phyloP scores from a whole-genome alignment of 2,888 invertebrate genomes.

The Habroteleia sp. region DNA sequence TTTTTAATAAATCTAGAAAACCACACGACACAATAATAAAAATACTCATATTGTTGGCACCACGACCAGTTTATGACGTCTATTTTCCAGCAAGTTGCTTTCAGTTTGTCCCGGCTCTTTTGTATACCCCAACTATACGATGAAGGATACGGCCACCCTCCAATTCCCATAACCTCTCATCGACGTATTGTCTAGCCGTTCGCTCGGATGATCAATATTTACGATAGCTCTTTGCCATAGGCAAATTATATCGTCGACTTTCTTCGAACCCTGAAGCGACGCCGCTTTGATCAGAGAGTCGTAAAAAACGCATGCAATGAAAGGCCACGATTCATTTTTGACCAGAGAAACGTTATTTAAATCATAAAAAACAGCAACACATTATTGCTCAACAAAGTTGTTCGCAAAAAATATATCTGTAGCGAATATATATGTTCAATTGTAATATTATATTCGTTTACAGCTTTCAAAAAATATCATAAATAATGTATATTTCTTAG shows the following conservation, averaged over 20 bases:
- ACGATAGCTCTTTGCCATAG: constrained; percentile 67
- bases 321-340: constrained; percentile 8
- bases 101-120: constrained; percentile 44
- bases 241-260: constrained; percentile 63
- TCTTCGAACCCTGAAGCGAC: constrained; percentile 30
- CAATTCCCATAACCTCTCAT: constrained; percentile 27
- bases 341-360: no score
- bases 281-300: constrained; percentile 35
- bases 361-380: no score
- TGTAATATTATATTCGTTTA: no score
- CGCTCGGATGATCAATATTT: constrained; percentile 70
- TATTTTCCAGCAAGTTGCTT: constrained; percentile 68
- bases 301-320: constrained; percentile 6
- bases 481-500: no score
- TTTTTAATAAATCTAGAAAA: constrained; percentile 10
- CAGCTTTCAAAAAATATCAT: no score
- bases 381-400: background rate
- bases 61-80: constrained; percentile 56
- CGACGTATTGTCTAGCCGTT: constrained; percentile 54
- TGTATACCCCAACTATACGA: constrained; percentile 12
- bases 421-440: no score
- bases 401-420: no score
- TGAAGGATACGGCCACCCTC: constrained; percentile 8
- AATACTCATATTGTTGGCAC: constrained; percentile 19
- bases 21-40: constrained; percentile 33